phyloP scores from a whole-genome alignment of 2,888 invertebrate species.

The Diplolepis rosae region DNA sequence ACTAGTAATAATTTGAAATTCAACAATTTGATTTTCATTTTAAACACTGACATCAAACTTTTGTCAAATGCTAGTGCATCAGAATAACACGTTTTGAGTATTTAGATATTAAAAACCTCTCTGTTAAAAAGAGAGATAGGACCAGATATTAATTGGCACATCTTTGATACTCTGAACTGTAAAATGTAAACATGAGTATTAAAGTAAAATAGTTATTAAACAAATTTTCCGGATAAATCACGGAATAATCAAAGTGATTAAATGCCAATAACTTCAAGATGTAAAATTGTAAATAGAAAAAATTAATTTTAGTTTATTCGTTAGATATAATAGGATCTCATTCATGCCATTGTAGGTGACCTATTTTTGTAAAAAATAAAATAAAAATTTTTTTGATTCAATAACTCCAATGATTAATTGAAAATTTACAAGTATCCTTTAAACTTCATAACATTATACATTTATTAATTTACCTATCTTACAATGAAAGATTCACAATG shows the following conservation, averaged over 20 bases:
- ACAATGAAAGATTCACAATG: conserved; percentile 36
- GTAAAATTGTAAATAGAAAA: conserved; percentile 1
- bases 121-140: not conserved
- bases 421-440: not conserved
- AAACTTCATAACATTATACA: not conserved
- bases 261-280: not conserved
- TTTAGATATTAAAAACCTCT: not conserved
- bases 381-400: not conserved
- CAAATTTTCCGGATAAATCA: not conserved
- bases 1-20: too few species aligned
- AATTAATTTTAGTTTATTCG: not conserved
- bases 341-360: not conserved
- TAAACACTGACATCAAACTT: too few species aligned
- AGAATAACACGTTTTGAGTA: too few species aligned
- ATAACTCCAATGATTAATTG: not conserved
- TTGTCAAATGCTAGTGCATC: too few species aligned
- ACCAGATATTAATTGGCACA: not conserved
- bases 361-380: conserved; percentile 6
- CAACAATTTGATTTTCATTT: too few species aligned
- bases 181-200: too few species aligned
- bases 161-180: too few species aligned
- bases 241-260: not conserved
- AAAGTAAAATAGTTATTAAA: not conserved
- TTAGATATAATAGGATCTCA: not conserved
- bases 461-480: not conserved